Evolutionary conservation across 2,113 vertebrate genomes (phyloP).

Genomic region (Otolemur garnettii): DNA sequence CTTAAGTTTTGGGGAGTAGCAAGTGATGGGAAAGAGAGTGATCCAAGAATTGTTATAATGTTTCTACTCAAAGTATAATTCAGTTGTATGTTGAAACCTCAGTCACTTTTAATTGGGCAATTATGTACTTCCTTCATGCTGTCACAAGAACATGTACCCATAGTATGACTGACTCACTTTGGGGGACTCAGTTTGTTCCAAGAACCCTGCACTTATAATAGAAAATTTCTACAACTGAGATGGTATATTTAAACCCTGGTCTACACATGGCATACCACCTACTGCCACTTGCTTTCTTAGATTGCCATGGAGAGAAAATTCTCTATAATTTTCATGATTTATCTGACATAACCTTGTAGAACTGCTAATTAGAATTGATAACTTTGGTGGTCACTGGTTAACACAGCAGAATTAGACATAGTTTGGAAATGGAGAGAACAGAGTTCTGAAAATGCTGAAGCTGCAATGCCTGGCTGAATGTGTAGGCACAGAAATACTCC

Average conservation of each 20-base stretch:
- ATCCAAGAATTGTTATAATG: not conserved
- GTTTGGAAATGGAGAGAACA: not conserved
- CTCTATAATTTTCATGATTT: not conserved
- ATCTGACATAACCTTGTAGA: not conserved
- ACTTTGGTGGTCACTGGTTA: not conserved
- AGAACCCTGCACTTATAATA: not conserved
- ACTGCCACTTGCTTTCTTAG: not conserved
- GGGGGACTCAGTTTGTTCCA: not conserved
- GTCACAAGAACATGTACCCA: not conserved
- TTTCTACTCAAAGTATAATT: conserved; percentile 7
- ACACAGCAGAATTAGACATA: not conserved
- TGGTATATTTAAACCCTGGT: not conserved
- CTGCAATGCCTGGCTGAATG: not conserved
- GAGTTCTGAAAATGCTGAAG: not conserved
- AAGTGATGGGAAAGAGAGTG: not conserved
- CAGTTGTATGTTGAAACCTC: not conserved
- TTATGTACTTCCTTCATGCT: not conserved
- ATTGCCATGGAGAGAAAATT: not conserved
- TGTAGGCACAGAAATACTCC: not conserved
- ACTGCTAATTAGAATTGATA: not conserved
- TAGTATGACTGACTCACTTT: not conserved
- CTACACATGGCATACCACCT: not conserved
- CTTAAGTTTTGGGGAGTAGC: not conserved
- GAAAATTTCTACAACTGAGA: not conserved
- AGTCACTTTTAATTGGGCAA: conserved; percentile 37